These are phyloP conservation scores for Cricetomys ansorgei DNA, from an alignment of 2,113 vertebrate species.

Conservation along the genomic window DNA sequence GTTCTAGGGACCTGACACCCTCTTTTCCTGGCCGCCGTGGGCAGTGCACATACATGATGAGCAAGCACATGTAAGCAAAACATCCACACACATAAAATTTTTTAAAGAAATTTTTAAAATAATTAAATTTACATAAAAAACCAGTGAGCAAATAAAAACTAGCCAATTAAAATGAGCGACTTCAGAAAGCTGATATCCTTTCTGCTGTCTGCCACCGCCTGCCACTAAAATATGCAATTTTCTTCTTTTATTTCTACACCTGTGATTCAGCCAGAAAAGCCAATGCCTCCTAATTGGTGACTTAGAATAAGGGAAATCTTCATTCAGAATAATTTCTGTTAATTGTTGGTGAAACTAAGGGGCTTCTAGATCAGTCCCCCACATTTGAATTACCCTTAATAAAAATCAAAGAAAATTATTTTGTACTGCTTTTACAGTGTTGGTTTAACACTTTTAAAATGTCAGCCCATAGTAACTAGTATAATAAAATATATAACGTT, in stretches of 20 bases:
- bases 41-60: background rate
- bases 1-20: background rate
- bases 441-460: conserved; percentile 7
- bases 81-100: background rate
- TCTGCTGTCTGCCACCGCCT: background rate
- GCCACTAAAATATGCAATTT: conserved; percentile 10
- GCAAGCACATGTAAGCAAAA: background rate
- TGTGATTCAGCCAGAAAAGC: conserved; percentile 40
- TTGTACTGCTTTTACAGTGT: background rate
- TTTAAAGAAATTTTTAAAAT: too few species aligned
- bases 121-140: background rate
- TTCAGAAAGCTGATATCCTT: background rate
- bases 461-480: background rate
- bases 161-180: background rate
- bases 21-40: background rate
- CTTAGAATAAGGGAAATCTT: conserved; percentile 23
- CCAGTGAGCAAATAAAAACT: background rate
- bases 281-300: background rate
- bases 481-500: background rate
- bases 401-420: conserved; percentile 37
- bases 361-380: background rate
- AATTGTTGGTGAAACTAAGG: background rate
- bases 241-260: conserved; percentile 12
- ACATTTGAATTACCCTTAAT: background rate
- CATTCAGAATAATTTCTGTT: conserved; percentile 15